Evolutionary conservation across 2,888 invertebrate genomes (phyloP), one percentile per base, ranked within the genome.

Genomic region (Megamerina dolium): DNA sequence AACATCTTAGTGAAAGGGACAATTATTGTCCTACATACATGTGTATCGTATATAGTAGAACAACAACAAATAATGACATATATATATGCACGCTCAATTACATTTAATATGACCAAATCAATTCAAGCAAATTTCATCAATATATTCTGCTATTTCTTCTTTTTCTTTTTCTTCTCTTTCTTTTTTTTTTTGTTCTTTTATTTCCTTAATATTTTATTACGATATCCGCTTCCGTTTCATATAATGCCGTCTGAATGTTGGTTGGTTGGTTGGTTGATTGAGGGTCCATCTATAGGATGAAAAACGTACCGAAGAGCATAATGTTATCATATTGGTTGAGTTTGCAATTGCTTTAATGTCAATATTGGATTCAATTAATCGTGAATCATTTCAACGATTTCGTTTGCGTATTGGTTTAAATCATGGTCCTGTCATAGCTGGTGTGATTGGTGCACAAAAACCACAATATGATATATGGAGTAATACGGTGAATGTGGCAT

Each of bases 391-490:
- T 71, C 96, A 97, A 74, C 80, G 93, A 60, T 97, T 97, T 68
- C 87, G 91, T 62, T 77, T 97, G 19, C 78, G 95, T 71, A 90
- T 96, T 68, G 97, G 72, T 20, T 59, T 72, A 43, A 72, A 72
- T 59, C 72, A 72, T 48, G 72, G 72, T 1, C 71, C 72, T 0
- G 92, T 95, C 18, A 94, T 95, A 65, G 95, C 95, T 0, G 96
- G 95, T 0, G 95, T 96, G 14, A 92, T 96, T 18, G 95, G 95
- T 0, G 95, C 95, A 0, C 92, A 95, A 68, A 96, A 96, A 65
- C 96, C 96, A 0, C 95, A 96, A 72, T 96, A 95, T 72, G 96
- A 97, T 66, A 96, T 97, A 57, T 97, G 96, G 96, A 94, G 96
- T 12, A 95, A 97, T 72, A 95, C 96, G 0, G 97, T 97, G 13